Percentiles rank a stretch among this genome's conserved stretches.
Conservation (phyloP, 2,797 vertebrate genomes). For the Pangasius sanitwongsei region DNA sequence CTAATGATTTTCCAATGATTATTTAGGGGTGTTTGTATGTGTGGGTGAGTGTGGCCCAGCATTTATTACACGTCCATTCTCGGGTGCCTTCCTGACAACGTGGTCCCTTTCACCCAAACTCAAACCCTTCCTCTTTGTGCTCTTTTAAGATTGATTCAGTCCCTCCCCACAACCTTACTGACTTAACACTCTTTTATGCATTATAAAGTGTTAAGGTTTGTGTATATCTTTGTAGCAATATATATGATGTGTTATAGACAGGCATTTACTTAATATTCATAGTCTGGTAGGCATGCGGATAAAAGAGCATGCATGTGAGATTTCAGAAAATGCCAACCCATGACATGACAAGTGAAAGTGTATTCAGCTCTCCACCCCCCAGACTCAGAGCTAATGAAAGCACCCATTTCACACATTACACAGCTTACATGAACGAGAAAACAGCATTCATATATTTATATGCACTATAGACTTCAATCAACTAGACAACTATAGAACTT, state of each 20-base stretch:
- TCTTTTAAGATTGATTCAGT: constrained; percentile 10
- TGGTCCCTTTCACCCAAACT: constrained; percentile 56
- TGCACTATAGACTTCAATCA: neutral
- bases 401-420: neutral
- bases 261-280: constrained; percentile 8
- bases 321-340: constrained; percentile 5
- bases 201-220: constrained; percentile 8
- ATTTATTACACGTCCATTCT: constrained; percentile 65
- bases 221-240: neutral
- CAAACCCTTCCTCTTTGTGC: constrained; percentile 39
- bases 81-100: constrained; percentile 50
- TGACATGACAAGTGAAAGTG: constrained; percentile 4
- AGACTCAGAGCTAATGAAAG: neutral
- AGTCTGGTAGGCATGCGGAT: neutral
- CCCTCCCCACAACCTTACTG: constrained; percentile 6
- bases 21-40: constrained; percentile 68
- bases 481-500: neutral
- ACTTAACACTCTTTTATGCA: constrained; percentile 30
- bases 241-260: neutral
- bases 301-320: neutral
- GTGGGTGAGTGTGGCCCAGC: constrained; percentile 48
- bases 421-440: neutral
- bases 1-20: constrained; percentile 90
- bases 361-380: neutral
- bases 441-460: neutral